Evolutionary conservation across 2,113 vertebrate species (phyloP), one percentile per base, ranked within the genome.

Genomic region (Notothenia rossii): DNA sequence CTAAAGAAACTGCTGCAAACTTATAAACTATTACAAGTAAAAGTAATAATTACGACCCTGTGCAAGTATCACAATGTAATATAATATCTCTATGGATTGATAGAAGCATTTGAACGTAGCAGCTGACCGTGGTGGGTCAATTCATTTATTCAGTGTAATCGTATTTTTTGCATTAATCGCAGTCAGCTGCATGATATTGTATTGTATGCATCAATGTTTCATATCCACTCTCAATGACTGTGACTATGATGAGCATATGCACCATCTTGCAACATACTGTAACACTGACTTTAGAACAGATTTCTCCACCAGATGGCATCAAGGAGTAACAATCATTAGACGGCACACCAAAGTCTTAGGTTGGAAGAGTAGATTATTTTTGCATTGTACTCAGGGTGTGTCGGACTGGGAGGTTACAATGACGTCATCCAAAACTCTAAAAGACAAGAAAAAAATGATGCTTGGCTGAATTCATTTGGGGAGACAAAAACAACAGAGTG

Each of bases 291-390:
- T 49, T 0, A 12, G 0, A n/a, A 9, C 36, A 25, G 0, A 40
- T 65, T 55, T 71, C 0, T n/a, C 87, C 91, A 77, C 79, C 83
- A 93, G 92, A 88, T 62, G 86, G 91, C 83, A 79, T 73, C 71
- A 56, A 74, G 82, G 89, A 91, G 90, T 87, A 86, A 81, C 10
- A 82, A 84, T 75, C 48, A 15, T 17, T 61, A 9, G 29, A 29
- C 29, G 29, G 29, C 29, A 25, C 25, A n/a, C 5, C 5, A 75
- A 58, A 49, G 17, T 20, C 14, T 50, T 20, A 18, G 7, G 5
- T 10, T n/a, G 10, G 4, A 11, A 9, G 17, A 60, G 11, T 29
- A 7, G 0, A 48, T 55, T 73, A 0, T 15, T 55, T 20, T 73
- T 15, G 17, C 29, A 18, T 58, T 29, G 20, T 18, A 4, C 14